Evolutionary conservation across 1,140 invertebrate genomes (phyloP).

Genomic region (Orussus abietinus): DNA sequence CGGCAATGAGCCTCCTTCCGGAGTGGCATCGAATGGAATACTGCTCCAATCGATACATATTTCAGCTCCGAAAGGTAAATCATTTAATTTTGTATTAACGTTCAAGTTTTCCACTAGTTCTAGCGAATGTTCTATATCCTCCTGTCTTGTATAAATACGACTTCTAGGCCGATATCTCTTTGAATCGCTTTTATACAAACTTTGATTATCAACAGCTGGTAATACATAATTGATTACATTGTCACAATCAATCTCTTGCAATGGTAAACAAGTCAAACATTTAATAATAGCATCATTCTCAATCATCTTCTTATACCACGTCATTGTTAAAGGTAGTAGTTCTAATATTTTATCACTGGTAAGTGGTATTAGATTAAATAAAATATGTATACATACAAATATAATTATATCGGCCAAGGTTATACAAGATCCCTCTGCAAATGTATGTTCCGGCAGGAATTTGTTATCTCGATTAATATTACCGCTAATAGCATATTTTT

Average conservation of each 20-base stretch:
- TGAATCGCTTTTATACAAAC: constrained; percentile 77
- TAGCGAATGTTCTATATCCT: constrained; percentile 67
- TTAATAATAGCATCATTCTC: constrained; percentile 37
- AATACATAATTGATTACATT: not conserved
- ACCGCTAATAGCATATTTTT: constrained; percentile 41
- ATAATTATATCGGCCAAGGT: constrained; percentile 83
- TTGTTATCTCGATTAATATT: constrained; percentile 17
- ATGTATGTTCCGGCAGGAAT: constrained; percentile 59
- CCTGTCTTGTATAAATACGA: constrained; percentile 70
- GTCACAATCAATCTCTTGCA: constrained; percentile 1
- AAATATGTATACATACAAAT: constrained; percentile 66
- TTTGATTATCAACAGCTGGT: constrained; percentile 54
- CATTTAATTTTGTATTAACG: constrained; percentile 40
- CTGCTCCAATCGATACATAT: constrained; percentile 59
- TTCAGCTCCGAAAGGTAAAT: constrained; percentile 47
- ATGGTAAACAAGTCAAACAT: constrained; percentile 30
- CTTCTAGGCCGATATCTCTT: constrained; percentile 70
- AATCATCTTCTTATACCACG: constrained; percentile 62
- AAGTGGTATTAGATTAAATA: constrained; percentile 59
- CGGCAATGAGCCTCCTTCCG: constrained; percentile 75
- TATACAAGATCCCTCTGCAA: constrained; percentile 78
- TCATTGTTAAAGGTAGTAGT: constrained; percentile 61
- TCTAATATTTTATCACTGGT: constrained; percentile 48
- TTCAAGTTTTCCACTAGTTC: constrained; percentile 43
- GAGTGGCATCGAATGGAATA: constrained; percentile 71